Evolutionary conservation across 2,113 vertebrate genomes (phyloP).

Genomic region (Illadopsis cleaveri): DNA sequence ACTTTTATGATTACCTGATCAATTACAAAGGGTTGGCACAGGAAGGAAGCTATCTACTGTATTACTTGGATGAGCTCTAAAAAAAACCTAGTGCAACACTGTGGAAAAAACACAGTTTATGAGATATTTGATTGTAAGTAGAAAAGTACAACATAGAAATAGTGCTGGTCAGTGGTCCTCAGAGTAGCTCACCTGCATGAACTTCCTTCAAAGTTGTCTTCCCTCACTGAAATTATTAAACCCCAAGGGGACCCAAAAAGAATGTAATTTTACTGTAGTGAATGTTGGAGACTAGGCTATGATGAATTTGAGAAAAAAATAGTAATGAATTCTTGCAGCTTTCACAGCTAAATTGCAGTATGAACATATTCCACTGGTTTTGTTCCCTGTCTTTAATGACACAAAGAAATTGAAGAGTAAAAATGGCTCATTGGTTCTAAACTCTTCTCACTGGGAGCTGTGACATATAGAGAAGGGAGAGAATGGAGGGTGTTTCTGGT

Average conservation of each 20-base stretch:
- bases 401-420: neutral
- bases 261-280: neutral
- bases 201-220: neutral
- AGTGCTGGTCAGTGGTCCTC: neutral
- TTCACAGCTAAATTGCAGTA: neutral
- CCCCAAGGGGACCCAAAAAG: neutral
- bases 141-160: neutral
- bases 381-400: neutral
- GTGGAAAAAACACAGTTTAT: neutral
- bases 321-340: neutral
- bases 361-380: neutral
- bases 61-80: neutral
- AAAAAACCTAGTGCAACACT: neutral
- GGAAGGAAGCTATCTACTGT: neutral
- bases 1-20: neutral
- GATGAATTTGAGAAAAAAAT: neutral
- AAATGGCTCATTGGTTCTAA: neutral
- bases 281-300: neutral
- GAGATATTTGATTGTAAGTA: neutral
- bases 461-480: neutral
- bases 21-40: neutral
- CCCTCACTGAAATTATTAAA: neutral
- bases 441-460: neutral
- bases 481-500: neutral
- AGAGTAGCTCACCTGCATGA: rapidly evolving